Evolutionary conservation across 1,140 invertebrate genomes (phyloP).

Genomic region (Paraescarpia echinospica): DNA sequence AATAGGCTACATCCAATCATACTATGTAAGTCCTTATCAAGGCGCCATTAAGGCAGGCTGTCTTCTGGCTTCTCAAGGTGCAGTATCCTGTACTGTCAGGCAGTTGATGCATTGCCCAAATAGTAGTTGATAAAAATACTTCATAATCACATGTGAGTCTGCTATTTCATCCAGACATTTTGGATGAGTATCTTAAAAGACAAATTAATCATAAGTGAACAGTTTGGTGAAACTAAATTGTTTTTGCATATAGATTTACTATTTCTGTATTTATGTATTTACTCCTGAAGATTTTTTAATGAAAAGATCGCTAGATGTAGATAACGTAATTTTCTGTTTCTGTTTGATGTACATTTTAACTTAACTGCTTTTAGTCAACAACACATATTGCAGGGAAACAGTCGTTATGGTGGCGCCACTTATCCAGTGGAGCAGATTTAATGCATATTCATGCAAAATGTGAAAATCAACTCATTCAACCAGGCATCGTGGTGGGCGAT

Average conservation of each 20-base stretch:
- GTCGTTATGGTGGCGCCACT: no score
- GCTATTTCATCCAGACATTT: neutral
- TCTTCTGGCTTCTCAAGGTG: neutral
- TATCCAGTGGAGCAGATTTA: no score
- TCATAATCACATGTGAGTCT: neutral
- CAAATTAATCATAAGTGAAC: neutral
- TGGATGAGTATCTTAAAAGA: neutral
- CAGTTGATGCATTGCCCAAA: neutral
- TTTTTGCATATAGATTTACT: neutral
- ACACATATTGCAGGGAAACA: no score
- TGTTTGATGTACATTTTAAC: neutral
- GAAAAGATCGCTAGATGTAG: neutral
- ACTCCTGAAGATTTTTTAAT: neutral
- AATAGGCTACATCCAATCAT: neutral
- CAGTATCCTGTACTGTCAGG: neutral
- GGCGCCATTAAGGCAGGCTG: neutral
- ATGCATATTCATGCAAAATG: no score
- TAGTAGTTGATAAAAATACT: neutral
- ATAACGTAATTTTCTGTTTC: neutral
- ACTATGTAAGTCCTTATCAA: neutral
- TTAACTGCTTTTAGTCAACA: no score
- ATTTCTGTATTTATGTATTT: neutral
- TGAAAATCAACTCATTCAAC: no score
- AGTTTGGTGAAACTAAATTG: neutral
- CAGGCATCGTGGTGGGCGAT: no score